Base-by-base conservation (phyloP, 2,797 vertebrate genomes). In the Pseudopleuronectes americanus region DNA sequence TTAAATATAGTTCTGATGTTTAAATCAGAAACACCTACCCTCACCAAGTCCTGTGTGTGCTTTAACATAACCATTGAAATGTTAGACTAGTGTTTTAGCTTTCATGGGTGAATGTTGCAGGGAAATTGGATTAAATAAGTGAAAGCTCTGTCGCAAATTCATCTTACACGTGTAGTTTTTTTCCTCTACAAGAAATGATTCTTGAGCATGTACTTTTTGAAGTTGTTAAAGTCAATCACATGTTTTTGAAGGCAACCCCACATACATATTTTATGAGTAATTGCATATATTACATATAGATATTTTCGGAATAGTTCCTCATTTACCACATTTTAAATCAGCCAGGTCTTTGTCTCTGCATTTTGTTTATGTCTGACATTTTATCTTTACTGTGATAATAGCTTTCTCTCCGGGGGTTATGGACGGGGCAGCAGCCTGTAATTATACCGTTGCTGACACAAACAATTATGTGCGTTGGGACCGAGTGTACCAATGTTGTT, bases 371-470 rank as follows among this genome's bases (percentile, higher is more conserved):
- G 51, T 56, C 31, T 10, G 48, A 58, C 56, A 67, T 57, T 41
- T 24, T 54, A 24, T 28, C 13, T 4, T 65, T 60, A 38, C 47
- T 22, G 8, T 68, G 31, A 48, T 56, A 22, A 53, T 16, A 24
- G 17, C 47, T 56, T 71, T 71, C 43, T 53, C 67, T 60, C 41
- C 57, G 47, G 65, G 79, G 60, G 78, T 84, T 74, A 71, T 59
- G 1, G 55, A 61, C 57, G 33, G 6, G 62, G 62, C 54, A 56
- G 56, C 65, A 74, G 68, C 53, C 74, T 81, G 33, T 80, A 81
- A 81, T 88, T 83, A 86, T 55, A 75, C 43, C 23, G 36, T 59
- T 47, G 49, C 57, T 74, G 61, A 61, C 68, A 68, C 62, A 68
- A 63, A 72, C 80, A 80, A 84, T 89, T 76, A 67, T 23, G 0